Evolutionary conservation across 2,888 invertebrate species (phyloP).

Genomic region (Pachycephus smyrnensis): DNA sequence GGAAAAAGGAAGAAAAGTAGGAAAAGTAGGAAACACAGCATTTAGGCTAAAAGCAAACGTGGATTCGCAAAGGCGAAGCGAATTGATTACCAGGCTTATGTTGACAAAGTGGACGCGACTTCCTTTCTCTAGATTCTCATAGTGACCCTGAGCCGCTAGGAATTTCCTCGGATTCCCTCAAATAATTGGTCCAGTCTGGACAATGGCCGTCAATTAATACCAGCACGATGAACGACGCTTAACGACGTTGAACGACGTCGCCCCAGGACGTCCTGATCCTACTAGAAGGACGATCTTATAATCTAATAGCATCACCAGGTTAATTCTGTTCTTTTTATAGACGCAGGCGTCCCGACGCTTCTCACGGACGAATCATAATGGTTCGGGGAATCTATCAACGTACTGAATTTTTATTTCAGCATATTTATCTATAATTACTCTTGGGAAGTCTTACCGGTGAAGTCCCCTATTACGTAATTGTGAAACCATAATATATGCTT

Average conservation of each 20-base stretch:
- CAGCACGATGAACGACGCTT: neutral
- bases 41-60: conserved; percentile 50
- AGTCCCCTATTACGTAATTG: neutral
- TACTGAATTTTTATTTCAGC: neutral
- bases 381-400: neutral
- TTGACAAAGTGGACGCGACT: conserved; percentile 25
- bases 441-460: neutral
- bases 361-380: neutral
- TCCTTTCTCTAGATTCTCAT: conserved; percentile 8
- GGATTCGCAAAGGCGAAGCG: conserved; percentile 34
- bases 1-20: neutral
- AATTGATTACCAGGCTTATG: conserved; percentile 37
- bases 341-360: neutral
- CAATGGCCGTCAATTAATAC: conserved; percentile 15
- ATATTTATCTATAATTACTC: neutral
- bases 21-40: conserved; percentile 18
- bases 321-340: neutral
- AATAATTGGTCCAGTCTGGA: conserved; percentile 16
- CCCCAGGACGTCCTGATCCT: neutral
- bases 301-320: neutral
- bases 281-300: neutral
- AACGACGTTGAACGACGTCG: neutral
- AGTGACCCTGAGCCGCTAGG: neutral
- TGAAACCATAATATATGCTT: neutral
- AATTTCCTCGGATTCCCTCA: conserved; percentile 14